These are phyloP conservation scores for Brachionus plicatilis DNA, from an alignment of 1,140 invertebrate genomes.

Conservation along the genomic window DNA sequence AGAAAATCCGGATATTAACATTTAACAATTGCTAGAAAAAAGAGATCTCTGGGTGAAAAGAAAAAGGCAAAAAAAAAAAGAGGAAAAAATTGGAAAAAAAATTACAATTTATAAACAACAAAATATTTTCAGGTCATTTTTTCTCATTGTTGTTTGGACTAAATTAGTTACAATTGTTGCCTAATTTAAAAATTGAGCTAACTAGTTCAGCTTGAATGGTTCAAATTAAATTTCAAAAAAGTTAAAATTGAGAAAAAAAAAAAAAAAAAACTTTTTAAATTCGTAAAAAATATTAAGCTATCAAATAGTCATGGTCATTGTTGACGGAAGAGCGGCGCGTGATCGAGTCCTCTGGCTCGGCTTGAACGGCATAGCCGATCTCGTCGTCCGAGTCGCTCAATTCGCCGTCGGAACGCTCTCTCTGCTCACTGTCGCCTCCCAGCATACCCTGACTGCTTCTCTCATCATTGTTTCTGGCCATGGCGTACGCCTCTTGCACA, in stretches of 20 bases:
- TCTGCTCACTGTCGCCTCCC: background rate
- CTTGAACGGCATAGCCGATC: background rate
- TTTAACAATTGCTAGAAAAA: background rate
- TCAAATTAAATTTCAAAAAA: conserved; percentile 12
- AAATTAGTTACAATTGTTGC: conserved; percentile 11
- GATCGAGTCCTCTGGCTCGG: background rate
- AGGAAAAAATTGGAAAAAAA: background rate
- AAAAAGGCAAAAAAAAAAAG: background rate
- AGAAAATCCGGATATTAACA: conserved; percentile 1
- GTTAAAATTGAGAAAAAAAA: background rate
- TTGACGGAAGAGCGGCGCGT: background rate
- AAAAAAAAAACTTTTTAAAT: background rate
- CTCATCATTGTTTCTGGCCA: background rate
- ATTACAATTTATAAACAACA: conserved; percentile 25
- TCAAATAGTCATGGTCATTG: conserved; percentile 1
- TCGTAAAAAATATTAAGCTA: conserved; percentile 13
- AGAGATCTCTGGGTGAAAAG: background rate
- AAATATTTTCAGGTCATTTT: background rate
- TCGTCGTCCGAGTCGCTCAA: background rate
- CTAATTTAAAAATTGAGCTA: background rate
- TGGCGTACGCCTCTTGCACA: conserved; percentile 11
- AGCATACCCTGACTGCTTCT: background rate
- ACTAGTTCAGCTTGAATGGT: background rate
- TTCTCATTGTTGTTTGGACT: background rate
- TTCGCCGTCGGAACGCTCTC: background rate